These are phyloP conservation scores for Didymodactylos carnosus DNA, from an alignment of 2,888 invertebrate species.

Conservation along the genomic window DNA sequence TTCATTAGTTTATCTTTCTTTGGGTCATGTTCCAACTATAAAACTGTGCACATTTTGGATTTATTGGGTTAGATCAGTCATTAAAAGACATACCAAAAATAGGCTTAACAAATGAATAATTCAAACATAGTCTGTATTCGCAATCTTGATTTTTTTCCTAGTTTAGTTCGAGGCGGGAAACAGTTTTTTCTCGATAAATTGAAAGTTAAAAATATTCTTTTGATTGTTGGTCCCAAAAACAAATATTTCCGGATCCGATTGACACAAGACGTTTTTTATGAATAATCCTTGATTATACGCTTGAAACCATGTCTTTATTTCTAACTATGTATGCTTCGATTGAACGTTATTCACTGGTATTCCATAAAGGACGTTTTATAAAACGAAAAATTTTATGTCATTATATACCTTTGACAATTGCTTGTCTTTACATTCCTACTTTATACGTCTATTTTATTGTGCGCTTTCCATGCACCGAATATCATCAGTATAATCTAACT, in stretches of 20 bases:
- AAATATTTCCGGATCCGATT: too few relatives aligned
- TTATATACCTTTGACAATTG: background rate
- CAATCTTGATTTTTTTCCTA: too few relatives aligned
- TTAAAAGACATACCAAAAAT: too few relatives aligned
- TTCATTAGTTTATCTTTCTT: background rate
- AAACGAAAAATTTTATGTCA: background rate
- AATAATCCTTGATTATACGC: too few relatives aligned
- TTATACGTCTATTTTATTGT: background rate
- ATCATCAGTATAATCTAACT: background rate
- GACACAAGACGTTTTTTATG: too few relatives aligned
- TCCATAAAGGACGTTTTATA: background rate
- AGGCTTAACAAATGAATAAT: too few relatives aligned
- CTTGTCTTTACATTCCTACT: background rate
- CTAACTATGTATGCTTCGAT: background rate
- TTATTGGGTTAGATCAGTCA: too few relatives aligned
- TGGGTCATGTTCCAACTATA: background rate
- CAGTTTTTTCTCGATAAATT: too few relatives aligned
- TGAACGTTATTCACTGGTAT: background rate
- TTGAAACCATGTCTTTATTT: background rate
- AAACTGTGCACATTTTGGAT: background rate
- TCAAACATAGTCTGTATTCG: too few relatives aligned
- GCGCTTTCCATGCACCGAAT: background rate
- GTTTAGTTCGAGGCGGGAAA: too few relatives aligned
- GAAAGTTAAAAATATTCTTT: too few relatives aligned
- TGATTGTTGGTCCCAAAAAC: too few relatives aligned